phyloP scores from a whole-genome alignment of 1,140 invertebrate genomes.

The Acromyrmex charruanus region DNA sequence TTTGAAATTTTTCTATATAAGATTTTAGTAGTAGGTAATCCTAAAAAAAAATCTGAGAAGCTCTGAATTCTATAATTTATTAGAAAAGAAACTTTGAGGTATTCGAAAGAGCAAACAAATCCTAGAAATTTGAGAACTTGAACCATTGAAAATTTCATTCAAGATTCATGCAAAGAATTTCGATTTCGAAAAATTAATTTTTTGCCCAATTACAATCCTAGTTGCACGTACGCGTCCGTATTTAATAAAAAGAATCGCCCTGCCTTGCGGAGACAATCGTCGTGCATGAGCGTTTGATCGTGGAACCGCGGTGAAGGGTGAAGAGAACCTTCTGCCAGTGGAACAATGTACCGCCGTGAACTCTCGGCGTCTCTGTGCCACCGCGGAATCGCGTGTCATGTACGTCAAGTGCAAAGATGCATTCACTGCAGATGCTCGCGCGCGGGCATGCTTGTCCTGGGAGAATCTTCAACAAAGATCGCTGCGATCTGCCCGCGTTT shows the following conservation, averaged over 20 bases:
- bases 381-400: conserved; percentile 82
- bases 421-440: conserved; percentile 77
- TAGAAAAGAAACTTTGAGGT: background rate
- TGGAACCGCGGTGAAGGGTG: conserved; percentile 44
- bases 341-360: conserved; percentile 84
- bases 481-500: conserved; percentile 19
- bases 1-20: background rate
- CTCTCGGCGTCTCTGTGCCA: conserved; percentile 75
- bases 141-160: background rate
- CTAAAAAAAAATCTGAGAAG: background rate
- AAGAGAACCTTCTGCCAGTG: conserved; percentile 80
- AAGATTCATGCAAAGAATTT: background rate
- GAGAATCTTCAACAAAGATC: conserved; percentile 36
- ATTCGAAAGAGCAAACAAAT: background rate
- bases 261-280: conserved; percentile 36
- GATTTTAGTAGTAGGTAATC: too few relatives aligned
- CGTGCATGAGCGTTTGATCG: conserved; percentile 28
- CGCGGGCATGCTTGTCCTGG: conserved; percentile 45
- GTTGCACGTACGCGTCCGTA: background rate
- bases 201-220: background rate
- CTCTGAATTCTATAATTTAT: background rate
- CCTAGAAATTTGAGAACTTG: background rate
- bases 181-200: background rate
- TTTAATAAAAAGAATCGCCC: conserved; percentile 39
- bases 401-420: conserved; percentile 84